Evolutionary conservation across 2,113 vertebrate genomes (phyloP).

Genomic region (Periophthalmus modestus): DNA sequence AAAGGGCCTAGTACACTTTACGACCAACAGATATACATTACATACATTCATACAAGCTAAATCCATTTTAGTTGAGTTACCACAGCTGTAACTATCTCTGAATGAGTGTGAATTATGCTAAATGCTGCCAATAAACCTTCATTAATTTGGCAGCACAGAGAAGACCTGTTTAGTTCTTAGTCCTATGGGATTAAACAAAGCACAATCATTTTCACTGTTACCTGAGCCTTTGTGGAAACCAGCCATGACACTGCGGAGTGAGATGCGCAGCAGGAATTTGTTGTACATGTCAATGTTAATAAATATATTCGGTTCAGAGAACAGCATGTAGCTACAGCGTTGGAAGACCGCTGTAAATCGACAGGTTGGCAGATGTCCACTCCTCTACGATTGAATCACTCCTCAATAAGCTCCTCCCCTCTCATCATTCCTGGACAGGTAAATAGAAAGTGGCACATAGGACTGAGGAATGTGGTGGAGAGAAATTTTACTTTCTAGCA

Average conservation of each 20-base stretch:
- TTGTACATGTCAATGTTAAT: constrained; percentile 38
- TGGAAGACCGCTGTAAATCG: background rate
- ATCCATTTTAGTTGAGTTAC: background rate
- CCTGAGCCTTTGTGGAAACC: constrained; percentile 15
- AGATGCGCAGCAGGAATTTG: constrained; percentile 24
- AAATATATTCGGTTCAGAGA: constrained; percentile 28
- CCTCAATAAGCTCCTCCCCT: constrained; percentile 2
- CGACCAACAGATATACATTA: constrained; percentile 1
- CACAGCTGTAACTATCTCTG: constrained; percentile 12
- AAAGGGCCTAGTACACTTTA: too few species aligned
- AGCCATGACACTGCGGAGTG: background rate
- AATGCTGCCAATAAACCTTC: background rate
- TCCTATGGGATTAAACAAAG: background rate
- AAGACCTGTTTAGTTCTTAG: background rate
- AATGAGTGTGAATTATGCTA: constrained; percentile 3
- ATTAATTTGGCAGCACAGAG: constrained; percentile 1
- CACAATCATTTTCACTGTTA: background rate
- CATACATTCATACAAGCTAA: constrained; percentile 35
- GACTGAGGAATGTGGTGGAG: background rate
- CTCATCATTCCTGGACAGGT: constrained; percentile 11
- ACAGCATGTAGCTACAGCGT: constrained; percentile 3
- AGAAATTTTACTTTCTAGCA: background rate
- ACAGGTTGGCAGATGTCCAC: constrained; percentile 41
- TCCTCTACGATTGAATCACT: constrained; percentile 4
- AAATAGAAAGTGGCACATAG: constrained; percentile 27